Base-by-base conservation (phyloP, 2,797 vertebrate genomes). In the Eulemur rubriventer region DNA sequence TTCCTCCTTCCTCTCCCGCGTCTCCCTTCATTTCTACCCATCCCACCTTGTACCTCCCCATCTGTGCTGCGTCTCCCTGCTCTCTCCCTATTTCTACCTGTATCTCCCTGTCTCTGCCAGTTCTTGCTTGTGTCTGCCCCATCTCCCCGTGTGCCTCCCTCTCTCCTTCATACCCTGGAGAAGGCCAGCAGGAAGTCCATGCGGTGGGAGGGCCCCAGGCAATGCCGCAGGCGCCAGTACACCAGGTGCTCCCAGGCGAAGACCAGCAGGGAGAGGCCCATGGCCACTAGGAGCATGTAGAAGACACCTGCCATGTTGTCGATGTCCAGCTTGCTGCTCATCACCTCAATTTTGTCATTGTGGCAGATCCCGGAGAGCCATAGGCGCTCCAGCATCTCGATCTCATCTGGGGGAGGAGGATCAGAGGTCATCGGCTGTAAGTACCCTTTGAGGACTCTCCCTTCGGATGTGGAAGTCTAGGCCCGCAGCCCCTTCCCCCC, bases 221-320 rank as follows among this genome's bases (percentile, higher is more conserved):
- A 99, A 97, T 99, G 99, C 11, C 99, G 99, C 78, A 99, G 98
- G 79, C 99, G 99, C 99, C 99, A 99, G 98, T 99, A 99, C 94
- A 99, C 99, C 10, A 99, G 99, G 95, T 99, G 99, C 93, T 99
- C 99, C 99, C 99, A 99, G 96, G 99, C 99, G 0, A 99, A 99
- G 92, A 99, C 99, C 97, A 99, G 99, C 98, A 99, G 98, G 96
- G 99, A 99, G 95, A 99, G 99, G 82, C 99, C 99, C 99, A 99
- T 99, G 97, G 99, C 99, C 97, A 99, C 99, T 30, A 99, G 98
- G 76, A 99, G 99, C 99, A 99, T 99, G 98, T 99, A 99, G 99
- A 99, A 99, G 93, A 99, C 99, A 0, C 99, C 99, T 0, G 99
- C 99, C 99, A 99, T 99, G 99, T 99, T 99, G 99, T 99, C 99